Evolutionary conservation across 2,797 vertebrate species (phyloP).

Genomic region (Sebastes iracundus): DNA sequence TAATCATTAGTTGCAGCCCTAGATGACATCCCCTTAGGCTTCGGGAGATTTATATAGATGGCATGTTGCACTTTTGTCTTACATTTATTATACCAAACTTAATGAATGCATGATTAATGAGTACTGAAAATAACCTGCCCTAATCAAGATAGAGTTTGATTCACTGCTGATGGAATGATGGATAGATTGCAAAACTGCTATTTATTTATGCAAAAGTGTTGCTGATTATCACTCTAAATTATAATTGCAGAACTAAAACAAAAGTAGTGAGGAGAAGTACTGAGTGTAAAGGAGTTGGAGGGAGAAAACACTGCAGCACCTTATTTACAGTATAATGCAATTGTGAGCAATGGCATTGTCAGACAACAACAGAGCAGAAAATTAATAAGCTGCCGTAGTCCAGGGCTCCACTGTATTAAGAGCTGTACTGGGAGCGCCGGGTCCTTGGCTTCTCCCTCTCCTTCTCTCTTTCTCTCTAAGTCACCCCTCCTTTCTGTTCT

Average conservation of each 20-base stretch:
- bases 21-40: background rate
- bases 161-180: background rate
- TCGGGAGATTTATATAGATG: background rate
- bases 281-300: background rate
- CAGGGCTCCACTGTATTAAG: constrained; percentile 4
- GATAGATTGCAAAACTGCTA: background rate
- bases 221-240: background rate
- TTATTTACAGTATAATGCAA: background rate
- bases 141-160: background rate
- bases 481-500: background rate
- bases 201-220: background rate
- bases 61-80: background rate
- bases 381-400: background rate
- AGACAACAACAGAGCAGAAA: background rate
- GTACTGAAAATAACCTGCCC: background rate
- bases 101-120: background rate
- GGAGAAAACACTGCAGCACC: background rate
- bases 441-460: background rate
- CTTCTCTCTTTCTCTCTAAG: background rate
- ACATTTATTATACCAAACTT: background rate
- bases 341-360: background rate
- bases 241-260: background rate
- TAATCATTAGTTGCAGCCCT: no score
- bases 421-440: constrained; percentile 14
- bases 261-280: background rate